phyloP scores from a whole-genome alignment of 2,113 vertebrate species.

The Tenrec ecaudatus region DNA sequence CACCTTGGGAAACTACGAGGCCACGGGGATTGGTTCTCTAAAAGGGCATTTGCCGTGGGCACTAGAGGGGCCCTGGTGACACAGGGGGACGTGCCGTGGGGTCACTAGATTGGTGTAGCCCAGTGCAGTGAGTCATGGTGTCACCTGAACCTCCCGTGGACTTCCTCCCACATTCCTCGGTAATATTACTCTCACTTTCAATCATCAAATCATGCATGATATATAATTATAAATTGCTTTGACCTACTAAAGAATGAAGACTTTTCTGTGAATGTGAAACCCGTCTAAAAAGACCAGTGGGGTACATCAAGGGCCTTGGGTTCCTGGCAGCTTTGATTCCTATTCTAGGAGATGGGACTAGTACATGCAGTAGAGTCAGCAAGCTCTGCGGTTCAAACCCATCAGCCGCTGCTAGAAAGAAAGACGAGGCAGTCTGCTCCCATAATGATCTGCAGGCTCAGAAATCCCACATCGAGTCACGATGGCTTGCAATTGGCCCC shows the following conservation, averaged over 20 bases:
- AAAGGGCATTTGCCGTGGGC: neutral
- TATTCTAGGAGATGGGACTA: neutral
- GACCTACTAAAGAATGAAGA: neutral
- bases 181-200: neutral
- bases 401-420: too few species aligned
- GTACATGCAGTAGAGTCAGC: neutral
- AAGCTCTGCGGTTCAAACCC: neutral
- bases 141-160: neutral
- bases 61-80: neutral
- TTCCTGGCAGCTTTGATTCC: neutral
- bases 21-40: neutral
- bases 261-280: neutral
- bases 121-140: too few species aligned
- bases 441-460: too few species aligned
- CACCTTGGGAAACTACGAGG: neutral
- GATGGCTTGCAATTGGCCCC: too few species aligned
- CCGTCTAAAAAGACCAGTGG: neutral
- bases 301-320: neutral
- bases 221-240: neutral
- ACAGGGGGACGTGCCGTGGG: neutral
- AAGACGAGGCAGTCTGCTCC: too few species aligned
- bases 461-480: too few species aligned
- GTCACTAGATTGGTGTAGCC: neutral
- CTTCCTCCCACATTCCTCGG: neutral
- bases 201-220: neutral